A percentile compares a stretch with the other conserved stretches of the same genome.
phyloP scores from a whole-genome alignment of 2,797 vertebrate genomes.

The Acropternis orthonyx region DNA sequence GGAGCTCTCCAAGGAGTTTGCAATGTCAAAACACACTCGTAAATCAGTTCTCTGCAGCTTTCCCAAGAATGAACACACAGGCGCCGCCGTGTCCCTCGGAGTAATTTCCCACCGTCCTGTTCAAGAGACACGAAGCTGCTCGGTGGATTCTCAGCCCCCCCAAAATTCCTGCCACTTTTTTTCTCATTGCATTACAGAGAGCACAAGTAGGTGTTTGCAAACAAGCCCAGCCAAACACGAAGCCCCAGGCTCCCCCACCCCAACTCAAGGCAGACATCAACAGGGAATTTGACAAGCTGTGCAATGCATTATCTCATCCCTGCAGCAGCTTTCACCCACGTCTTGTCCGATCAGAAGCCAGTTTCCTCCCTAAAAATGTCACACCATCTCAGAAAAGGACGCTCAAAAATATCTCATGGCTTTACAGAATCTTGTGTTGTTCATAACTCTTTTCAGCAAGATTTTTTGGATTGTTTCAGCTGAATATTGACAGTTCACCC shows the following conservation, averaged over 20 bases:
- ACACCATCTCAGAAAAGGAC: neutral
- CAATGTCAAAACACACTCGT: neutral
- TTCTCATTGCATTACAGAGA: neutral
- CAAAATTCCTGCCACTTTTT: neutral
- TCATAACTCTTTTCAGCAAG: neutral
- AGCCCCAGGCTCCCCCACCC: neutral
- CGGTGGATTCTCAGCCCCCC: neutral
- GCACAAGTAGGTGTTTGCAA: constrained; percentile 44
- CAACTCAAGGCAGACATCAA: neutral
- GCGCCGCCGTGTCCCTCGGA: neutral
- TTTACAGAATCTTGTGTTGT: neutral
- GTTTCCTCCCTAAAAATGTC: neutral
- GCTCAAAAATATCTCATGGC: neutral
- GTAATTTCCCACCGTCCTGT: neutral
- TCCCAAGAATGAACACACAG: constrained; percentile 1
- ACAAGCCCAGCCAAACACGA: neutral
- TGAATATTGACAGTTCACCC: neutral
- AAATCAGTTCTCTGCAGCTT: constrained; percentile 34
- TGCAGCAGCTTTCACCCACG: constrained; percentile 8
- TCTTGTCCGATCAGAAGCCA: neutral
- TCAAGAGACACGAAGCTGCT: neutral
- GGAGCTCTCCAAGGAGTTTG: constrained; percentile 33
- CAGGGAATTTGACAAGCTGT: neutral
- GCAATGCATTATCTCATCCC: neutral
- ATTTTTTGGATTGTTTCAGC: neutral